Evolutionary conservation across 37 sponge, comb jelly and placozoan species (phyloP).

Genomic region (Spongilla lacustris): DNA sequence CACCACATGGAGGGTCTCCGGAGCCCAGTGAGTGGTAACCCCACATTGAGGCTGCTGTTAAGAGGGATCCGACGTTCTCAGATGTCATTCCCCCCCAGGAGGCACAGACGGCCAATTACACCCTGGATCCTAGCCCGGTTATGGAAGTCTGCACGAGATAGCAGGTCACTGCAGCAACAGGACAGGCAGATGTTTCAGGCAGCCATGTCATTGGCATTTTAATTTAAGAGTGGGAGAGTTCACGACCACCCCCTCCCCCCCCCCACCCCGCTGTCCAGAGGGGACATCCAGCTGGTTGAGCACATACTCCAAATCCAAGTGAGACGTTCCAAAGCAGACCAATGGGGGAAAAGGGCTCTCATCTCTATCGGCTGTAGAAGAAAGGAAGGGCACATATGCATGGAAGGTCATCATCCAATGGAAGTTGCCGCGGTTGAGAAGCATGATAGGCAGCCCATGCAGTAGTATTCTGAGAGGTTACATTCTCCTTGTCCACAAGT

Average conservation of each 20-base stretch:
- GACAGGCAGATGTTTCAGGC: constrained; percentile 15
- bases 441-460: no score
- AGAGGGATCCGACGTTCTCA: constrained; percentile 12
- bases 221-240: constrained; percentile 23
- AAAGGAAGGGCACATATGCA: no score
- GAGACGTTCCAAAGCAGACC: no score
- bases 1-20: constrained; percentile 15
- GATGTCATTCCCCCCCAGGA: not conserved
- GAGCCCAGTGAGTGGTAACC: constrained; percentile 17
- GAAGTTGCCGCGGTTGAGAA: no score
- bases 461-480: no score
- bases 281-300: no score
- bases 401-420: no score
- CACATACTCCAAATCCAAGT: no score
- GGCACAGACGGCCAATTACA: constrained; percentile 22
- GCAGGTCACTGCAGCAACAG: not conserved
- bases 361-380: no score
- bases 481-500: no score
- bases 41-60: not conserved
- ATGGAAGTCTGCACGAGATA: not conserved
- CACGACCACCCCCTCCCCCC: not conserved
- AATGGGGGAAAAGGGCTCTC: no score
- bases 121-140: constrained; percentile 1
- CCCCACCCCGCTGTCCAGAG: no score
- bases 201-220: constrained; percentile 18